Base-by-base conservation (phyloP, 2,888 invertebrate genomes). In the Alsophila aescularia region DNA sequence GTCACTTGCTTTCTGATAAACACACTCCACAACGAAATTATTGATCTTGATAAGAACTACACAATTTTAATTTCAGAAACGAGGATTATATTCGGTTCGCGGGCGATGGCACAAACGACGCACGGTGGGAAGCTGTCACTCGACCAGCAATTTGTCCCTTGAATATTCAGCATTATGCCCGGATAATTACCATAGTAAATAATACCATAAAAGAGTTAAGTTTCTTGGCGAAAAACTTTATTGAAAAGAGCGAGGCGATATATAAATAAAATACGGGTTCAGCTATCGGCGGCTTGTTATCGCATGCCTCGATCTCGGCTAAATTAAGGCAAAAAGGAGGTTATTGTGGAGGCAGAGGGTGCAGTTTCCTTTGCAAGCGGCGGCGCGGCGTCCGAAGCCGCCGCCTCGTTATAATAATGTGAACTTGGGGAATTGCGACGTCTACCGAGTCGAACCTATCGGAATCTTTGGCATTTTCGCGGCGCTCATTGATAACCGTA, bases 241-340 rank as follows among this genome's bases (percentile, higher is more conserved):
- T 91, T 90, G 90, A 90, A 91, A 91, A 87, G 86, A 87, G 81
- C 83, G 83, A 87, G 61, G 81, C 82, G 87, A 88, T 88, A 87
- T 90, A 90, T 90, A 91, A 91, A 90, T 91, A 91, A 91, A 91
- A 90, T 90, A 91, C 90, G 90, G 85, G 90, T 90, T 90, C 88
- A 90, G 88, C 88, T 90, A 91, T 91, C 90, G 90, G 85, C 87
- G 89, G 89, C 90, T 91, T 90, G 91, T 90, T 91, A 90, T 91
- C 90, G 90, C 87, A 90, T 90, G 90, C 90, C 87, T 86, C 75
- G 80, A 90, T 89, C 86, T 82, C 69, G 69, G 85, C 81, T 84
- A 87, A n/a, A n/a, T 89, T 90, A 88, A 81, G 75, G 81, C 80
- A 90, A 90, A 90, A 87, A 88, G 51, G 83, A 83, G 83, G 84